Evolutionary conservation across 2,113 vertebrate genomes (phyloP).

Genomic region (Myotis davidii): DNA sequence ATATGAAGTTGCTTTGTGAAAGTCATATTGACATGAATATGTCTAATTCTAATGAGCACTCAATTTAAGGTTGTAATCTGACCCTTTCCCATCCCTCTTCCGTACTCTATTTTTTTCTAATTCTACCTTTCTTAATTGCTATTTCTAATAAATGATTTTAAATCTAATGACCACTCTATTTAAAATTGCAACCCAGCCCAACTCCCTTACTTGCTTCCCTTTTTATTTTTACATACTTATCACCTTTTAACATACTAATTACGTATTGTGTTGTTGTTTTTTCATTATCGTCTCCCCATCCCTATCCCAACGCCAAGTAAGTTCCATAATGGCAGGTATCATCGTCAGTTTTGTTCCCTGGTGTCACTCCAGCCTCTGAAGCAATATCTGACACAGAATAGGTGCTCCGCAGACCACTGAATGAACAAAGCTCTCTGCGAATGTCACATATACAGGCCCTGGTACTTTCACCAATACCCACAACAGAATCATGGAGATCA

Average conservation of each 20-base stretch:
- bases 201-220: not conserved
- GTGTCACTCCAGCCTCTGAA: not conserved
- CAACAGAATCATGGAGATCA: not conserved
- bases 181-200: not conserved
- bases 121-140: not conserved
- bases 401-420: not conserved
- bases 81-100: not conserved
- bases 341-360: not conserved
- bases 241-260: not conserved
- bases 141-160: slow-evolving; percentile 16
- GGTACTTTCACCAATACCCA: not conserved
- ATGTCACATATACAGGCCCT: not conserved
- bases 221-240: not conserved
- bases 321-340: not conserved
- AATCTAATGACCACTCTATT: not conserved
- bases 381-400: not conserved
- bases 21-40: not conserved
- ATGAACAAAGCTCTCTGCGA: not conserved
- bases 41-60: not conserved
- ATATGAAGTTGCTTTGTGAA: not conserved
- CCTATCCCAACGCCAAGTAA: not conserved
- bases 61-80: not conserved
- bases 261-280: not conserved
- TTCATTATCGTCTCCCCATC: not conserved
- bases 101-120: not conserved